Evolutionary conservation across 2,797 vertebrate genomes (phyloP).

Genomic region (Tadarida brasiliensis): DNA sequence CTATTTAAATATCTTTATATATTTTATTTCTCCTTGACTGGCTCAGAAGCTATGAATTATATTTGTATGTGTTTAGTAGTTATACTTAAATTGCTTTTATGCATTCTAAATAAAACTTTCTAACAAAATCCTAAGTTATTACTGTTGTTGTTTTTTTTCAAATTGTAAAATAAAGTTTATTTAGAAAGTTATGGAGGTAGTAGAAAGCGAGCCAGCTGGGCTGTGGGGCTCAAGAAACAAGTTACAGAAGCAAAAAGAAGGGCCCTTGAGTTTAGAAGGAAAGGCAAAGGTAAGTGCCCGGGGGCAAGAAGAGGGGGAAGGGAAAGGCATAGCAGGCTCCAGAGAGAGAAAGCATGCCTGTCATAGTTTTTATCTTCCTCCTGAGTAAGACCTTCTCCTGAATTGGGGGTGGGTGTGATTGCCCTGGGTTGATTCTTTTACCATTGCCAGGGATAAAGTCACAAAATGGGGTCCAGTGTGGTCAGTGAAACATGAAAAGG

Average conservation of each 20-base stretch:
- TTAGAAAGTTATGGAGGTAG: background rate
- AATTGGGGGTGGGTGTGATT: background rate
- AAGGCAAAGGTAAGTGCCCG: background rate
- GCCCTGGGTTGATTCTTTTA: background rate
- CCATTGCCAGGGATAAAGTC: background rate
- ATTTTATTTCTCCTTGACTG: background rate
- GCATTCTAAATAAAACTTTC: background rate
- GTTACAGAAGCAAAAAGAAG: background rate
- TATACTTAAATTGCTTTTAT: background rate
- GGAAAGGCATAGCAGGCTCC: background rate
- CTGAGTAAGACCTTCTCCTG: background rate
- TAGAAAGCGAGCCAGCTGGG: background rate
- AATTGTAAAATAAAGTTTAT: background rate
- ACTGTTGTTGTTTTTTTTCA: background rate
- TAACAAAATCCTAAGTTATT: conserved; percentile 10
- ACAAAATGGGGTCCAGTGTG: background rate
- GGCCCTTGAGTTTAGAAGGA: background rate
- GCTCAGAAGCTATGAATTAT: background rate
- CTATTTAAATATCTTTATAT: too few species aligned
- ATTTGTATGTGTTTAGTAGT: conserved; percentile 6
- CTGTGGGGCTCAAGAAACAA: background rate
- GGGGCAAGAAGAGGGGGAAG: background rate
- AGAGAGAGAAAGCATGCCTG: background rate
- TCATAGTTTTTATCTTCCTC: background rate
- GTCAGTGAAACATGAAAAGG: background rate